Evolutionary conservation across 1,140 invertebrate genomes (phyloP).

Genomic region (Euborellia annulipes): DNA sequence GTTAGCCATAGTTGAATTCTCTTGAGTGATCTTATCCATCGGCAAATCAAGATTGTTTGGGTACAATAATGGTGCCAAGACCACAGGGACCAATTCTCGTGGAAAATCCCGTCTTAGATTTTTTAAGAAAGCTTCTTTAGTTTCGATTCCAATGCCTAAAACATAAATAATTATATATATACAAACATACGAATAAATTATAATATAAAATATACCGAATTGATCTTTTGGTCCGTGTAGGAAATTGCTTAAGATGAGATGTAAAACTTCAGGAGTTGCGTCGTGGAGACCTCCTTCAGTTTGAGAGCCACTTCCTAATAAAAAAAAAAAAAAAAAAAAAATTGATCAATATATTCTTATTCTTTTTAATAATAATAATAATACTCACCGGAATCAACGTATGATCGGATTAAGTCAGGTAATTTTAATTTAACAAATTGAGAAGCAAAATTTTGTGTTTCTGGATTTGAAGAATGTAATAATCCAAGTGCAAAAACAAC

Average conservation of each 20-base stretch:
- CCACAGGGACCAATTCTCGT: constrained; percentile 67
- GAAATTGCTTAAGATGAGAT: constrained; percentile 54
- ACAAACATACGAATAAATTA: too few species aligned
- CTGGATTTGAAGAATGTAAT: constrained; percentile 57
- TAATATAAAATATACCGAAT: constrained; percentile 31
- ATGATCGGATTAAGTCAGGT: constrained; percentile 68
- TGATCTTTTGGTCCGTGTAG: constrained; percentile 32
- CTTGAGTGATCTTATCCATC: constrained; percentile 36
- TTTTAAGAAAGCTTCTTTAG: constrained; percentile 63
- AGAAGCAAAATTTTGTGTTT: constrained; percentile 51
- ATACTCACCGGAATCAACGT: constrained; percentile 51
- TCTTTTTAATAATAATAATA: neutral
- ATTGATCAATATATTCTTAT: neutral
- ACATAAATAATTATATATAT: neutral
- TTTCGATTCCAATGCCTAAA: constrained; percentile 44
- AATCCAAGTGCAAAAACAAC: constrained; percentile 73
- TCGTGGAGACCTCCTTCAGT: constrained; percentile 69
- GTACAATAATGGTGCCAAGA: constrained; percentile 74
- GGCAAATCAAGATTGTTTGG: constrained; percentile 55
- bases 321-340: constrained; percentile 1
- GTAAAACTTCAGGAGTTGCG: constrained; percentile 71
- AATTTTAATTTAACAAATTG: constrained; percentile 67
- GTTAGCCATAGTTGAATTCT: constrained; percentile 35
- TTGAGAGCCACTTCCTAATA: too few species aligned
- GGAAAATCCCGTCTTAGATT: constrained; percentile 74